Conservation (phyloP, 2,113 vertebrate species). For the Podocnemis expansa region DNA sequence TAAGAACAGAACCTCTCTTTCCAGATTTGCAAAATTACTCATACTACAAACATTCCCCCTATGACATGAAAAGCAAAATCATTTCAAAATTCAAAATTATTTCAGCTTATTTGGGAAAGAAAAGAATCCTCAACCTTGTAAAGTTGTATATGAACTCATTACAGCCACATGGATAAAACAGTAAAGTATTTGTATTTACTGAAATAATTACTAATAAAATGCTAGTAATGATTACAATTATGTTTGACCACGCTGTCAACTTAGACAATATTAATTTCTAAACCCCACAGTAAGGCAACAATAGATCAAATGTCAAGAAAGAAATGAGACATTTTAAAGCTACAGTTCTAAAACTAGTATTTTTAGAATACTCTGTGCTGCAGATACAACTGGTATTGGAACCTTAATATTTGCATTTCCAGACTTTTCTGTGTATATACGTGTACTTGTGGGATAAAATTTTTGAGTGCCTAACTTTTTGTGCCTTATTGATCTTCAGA, state of each 20-base stretch:
- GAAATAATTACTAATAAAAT: slow-evolving; percentile 5
- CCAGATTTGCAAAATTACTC: slow-evolving; percentile 30
- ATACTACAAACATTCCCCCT: not conserved
- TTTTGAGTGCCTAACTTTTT: not conserved
- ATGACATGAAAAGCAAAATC: not conserved
- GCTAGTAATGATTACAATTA: not conserved
- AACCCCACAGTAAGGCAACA: not conserved
- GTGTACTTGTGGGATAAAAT: not conserved
- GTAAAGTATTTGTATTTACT: not conserved
- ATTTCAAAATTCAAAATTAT: not conserved
- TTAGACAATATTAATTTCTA: slow-evolving; percentile 12
- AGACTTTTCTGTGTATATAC: not conserved
- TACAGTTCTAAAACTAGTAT: not conserved
- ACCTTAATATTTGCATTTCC: slow-evolving; percentile 3
- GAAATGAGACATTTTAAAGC: slow-evolving; percentile 1
- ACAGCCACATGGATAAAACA: not conserved
- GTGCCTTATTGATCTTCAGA: not conserved
- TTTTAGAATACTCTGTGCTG: not conserved
- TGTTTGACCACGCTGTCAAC: not conserved
- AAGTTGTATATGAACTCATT: slow-evolving; percentile 27
- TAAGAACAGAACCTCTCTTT: slow-evolving; percentile 9
- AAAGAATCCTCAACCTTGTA: slow-evolving; percentile 13
- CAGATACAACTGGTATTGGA: not conserved
- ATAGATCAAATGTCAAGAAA: not conserved
- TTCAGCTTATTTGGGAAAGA: no score